Base-by-base conservation (phyloP, 2,113 vertebrate species). In the Enhydra lutris region DNA sequence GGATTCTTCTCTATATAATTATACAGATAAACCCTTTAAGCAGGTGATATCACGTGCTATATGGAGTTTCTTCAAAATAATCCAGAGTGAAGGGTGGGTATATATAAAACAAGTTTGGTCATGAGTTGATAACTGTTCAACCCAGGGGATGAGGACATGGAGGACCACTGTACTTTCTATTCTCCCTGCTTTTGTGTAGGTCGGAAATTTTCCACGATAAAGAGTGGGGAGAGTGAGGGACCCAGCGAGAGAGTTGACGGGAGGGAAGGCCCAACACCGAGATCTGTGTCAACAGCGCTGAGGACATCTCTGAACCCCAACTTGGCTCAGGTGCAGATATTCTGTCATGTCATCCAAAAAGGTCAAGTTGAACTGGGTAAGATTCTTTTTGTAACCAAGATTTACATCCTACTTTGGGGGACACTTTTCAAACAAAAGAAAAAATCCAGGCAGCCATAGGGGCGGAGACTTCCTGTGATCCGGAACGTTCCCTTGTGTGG, bases 381-480 rank as follows among this genome's bases (percentile, higher is more conserved):
- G 42, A 26, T 55, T 90, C 31, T 57, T 63, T 76, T 69, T 63
- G 69, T 31, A 91, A 74, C 29, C 24, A 52, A 79, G 21, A 76
- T 65, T 74, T 76, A 91, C 82, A 50, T 67, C 94, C 67, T 92
- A 57, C n/a, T 96, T 57, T 80, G 1, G 57, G 79, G 17, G 71
- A 85, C 57, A 94, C 18, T 94, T 89, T 82, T 83, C 81, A 89
- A 96, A 94, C 20, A 34, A 89, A 84, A 91, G 73, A 63, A 83
- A 88, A 88, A 69, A 39, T 24, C 42, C 69, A 59, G 73, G 63
- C 67, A 95, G 29, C 61, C 91, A 61, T 18, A 50, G 47, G 47
- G 42, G 63, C 14, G 0, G 39, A 0, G 24, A 20, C 74, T 90
- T 80, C 50, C 59, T 81, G 52, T 36, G 57, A 78, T 36, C 36